phyloP scores from a whole-genome alignment of 2,888 invertebrate genomes.

The Cynaeus angustus region DNA sequence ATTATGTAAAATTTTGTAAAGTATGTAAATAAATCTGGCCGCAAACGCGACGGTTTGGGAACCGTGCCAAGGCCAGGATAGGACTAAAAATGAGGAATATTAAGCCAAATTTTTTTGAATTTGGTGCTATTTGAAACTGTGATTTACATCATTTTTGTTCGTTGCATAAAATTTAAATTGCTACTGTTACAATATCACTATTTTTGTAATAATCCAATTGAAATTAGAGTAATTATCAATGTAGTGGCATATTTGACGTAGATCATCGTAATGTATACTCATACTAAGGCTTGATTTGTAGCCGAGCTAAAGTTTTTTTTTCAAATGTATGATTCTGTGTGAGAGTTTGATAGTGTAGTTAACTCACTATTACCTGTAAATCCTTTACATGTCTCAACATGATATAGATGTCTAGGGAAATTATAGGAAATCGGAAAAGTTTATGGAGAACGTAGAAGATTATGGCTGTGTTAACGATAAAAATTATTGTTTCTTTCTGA shows the following conservation, averaged over 20 bases:
- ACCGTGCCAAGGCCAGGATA: constrained; percentile 32
- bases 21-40: constrained; percentile 52
- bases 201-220: constrained; percentile 61
- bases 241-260: constrained; percentile 41
- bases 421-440: constrained; percentile 53
- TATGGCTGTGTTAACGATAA: constrained; percentile 66
- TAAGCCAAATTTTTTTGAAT: constrained; percentile 69
- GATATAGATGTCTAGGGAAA: constrained; percentile 54
- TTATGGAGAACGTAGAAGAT: constrained; percentile 62
- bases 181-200: constrained; percentile 59
- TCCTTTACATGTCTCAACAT: constrained; percentile 46
- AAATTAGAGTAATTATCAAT: constrained; percentile 39
- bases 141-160: constrained; percentile 64
- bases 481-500: constrained; percentile 50
- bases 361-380: constrained; percentile 37
- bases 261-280: constrained; percentile 47
- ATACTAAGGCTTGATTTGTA: constrained; percentile 39
- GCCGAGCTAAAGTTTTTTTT: constrained; percentile 18
- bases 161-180: constrained; percentile 55
- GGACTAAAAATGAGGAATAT: constrained; percentile 34
- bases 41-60: constrained; percentile 27
- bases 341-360: constrained; percentile 39
- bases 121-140: constrained; percentile 72
- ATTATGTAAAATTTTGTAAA: constrained; percentile 61
- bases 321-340: constrained; percentile 35